Conservation (phyloP, 2,888 invertebrate genomes). For the Erebia palarica region DNA sequence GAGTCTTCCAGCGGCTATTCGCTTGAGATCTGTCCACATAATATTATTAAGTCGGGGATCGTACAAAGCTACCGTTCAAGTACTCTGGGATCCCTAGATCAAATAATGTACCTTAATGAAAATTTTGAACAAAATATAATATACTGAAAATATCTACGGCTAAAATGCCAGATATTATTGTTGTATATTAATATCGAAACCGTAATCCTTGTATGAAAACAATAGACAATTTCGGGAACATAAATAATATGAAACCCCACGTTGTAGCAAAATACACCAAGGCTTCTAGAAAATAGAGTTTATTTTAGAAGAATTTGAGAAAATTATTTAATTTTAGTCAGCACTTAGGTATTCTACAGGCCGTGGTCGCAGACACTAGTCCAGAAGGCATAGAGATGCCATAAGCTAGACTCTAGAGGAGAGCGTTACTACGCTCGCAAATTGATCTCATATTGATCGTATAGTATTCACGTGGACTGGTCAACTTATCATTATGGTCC, state of each 20-base stretch:
- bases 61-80: too few relatives aligned
- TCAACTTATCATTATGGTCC: too few relatives aligned
- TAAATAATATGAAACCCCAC: constrained; percentile 26
- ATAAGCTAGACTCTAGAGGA: neutral
- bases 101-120: too few relatives aligned
- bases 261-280: constrained; percentile 12
- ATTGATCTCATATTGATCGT: too few relatives aligned
- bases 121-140: too few relatives aligned
- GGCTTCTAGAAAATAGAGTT: neutral
- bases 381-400: neutral
- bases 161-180: too few relatives aligned
- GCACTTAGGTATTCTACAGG: constrained; percentile 13
- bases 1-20: too few relatives aligned
- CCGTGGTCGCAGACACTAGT: neutral
- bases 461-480: too few relatives aligned
- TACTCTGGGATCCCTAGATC: too few relatives aligned
- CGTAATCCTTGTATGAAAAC: constrained; percentile 34
- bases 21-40: too few relatives aligned
- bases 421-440: too few relatives aligned
- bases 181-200: constrained; percentile 11
- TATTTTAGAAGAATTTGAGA: neutral
- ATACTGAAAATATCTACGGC: neutral
- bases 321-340: constrained; percentile 15
- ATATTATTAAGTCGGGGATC: too few relatives aligned
- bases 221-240: constrained; percentile 32